Base-by-base conservation (phyloP, 2,113 vertebrate genomes). In the Cheilinus undulatus region DNA sequence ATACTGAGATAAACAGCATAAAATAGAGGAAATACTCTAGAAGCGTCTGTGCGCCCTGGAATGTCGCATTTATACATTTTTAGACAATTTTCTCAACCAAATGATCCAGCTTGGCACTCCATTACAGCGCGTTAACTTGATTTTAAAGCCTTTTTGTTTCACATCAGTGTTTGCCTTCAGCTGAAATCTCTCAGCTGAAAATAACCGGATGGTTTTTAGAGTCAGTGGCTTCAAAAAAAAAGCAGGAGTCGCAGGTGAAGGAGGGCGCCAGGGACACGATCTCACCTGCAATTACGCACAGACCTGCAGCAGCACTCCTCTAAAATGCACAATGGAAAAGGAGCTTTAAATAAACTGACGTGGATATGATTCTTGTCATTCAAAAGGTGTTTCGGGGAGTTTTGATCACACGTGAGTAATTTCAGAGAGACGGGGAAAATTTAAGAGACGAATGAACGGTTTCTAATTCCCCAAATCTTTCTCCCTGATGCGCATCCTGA, bases 221-320 rank as follows among this genome's bases (percentile, higher is more conserved):
- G 20, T n/a, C 17, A 7, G 26, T 22, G 28, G 10, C 3, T 56
- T 32, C 68, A 65, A 17, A 52, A 53, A 32, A 50, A 43, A 48
- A 27, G 48, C 26, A 30, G 26, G 71, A 77, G 69, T 69, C 73
- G 32, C 66, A 63, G 38, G 76, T 76, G 73, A 69, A 71, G 62
- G 63, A 58, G 45, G 22, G 52, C 40, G 48, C 19, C 45, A 19
- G n/a, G 58, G 27, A 52, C 57, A 13, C 3, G 20, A 59, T 20
- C 52, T 79, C 60, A 85, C 83, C 78, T 46, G 17, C 34, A 45
- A 61, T 43, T 17, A 34, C 51, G 20, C 15, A 7, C 32, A 23
- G 30, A 51, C 23, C 26, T 27, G 28, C 30, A 13, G 30, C 48
- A 5, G 19, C n/a, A n/a, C 28, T 7, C 17, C 17, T 5, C 42